Conservation (phyloP, 64 coral and sea anemone species). For the Stylophora pistillata region DNA sequence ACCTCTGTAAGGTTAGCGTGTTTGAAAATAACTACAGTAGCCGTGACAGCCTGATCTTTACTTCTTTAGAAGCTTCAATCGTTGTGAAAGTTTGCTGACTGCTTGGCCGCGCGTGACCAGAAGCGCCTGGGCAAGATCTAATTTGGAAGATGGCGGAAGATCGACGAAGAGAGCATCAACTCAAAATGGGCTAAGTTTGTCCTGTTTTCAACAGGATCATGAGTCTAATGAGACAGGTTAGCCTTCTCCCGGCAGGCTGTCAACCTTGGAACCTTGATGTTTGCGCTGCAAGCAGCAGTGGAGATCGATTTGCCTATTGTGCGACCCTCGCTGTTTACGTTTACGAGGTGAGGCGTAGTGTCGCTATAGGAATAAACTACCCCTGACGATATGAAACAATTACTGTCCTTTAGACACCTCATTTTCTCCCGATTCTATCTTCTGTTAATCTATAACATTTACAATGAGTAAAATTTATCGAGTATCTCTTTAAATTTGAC, state of each 20-base stretch:
- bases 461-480: background rate
- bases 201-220: slow-evolving; percentile 24
- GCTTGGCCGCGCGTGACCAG: background rate
- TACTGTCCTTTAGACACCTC: background rate
- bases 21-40: too few species aligned
- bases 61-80: background rate
- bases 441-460: background rate
- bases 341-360: slow-evolving; percentile 73
- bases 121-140: background rate
- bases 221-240: slow-evolving; percentile 93
- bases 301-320: slow-evolving; percentile 92
- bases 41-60: too few species aligned
- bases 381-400: background rate
- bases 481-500: background rate
- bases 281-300: slow-evolving; percentile 75
- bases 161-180: background rate
- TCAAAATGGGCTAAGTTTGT: slow-evolving; percentile 17
- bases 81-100: background rate
- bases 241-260: slow-evolving; percentile 92
- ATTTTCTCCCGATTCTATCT: background rate
- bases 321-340: slow-evolving; percentile 95
- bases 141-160: slow-evolving; percentile 12
- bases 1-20: background rate
- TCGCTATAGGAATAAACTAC: background rate
- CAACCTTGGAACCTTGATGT: slow-evolving; percentile 99